Conservation (phyloP, 2,797 vertebrate genomes). For the Macroramphosus scolopax region DNA sequence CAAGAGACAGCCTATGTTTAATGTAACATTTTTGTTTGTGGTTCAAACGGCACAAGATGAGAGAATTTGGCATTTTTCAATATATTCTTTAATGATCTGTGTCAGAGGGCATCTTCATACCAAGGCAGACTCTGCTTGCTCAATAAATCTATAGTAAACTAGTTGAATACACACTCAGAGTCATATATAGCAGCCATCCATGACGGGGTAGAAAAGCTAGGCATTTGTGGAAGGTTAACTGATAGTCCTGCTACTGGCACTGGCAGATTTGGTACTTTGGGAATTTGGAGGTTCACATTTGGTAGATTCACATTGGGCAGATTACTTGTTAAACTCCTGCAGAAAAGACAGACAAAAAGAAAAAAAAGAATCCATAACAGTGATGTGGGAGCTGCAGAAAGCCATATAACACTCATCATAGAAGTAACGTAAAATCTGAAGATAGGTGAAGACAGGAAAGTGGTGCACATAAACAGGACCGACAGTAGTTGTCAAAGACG, state of each 20-base stretch:
- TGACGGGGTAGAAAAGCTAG: slow-evolving; percentile 99
- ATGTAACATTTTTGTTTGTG: not conserved
- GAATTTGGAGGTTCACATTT: slow-evolving; percentile 99
- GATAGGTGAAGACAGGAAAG: slow-evolving; percentile 60
- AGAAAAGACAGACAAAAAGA: slow-evolving; percentile 99
- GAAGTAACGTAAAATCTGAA: slow-evolving; percentile 75
- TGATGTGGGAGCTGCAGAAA: slow-evolving; percentile 93
- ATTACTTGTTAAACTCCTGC: slow-evolving; percentile 99
- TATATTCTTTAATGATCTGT: not conserved
- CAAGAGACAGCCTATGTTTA: not conserved
- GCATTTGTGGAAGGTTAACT: slow-evolving; percentile 99
- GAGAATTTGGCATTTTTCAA: not conserved
- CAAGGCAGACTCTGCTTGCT: slow-evolving; percentile 86
- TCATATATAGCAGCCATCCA: slow-evolving; percentile 99
- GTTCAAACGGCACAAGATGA: not conserved
- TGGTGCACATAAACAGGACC: slow-evolving; percentile 48
- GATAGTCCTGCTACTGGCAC: slow-evolving; percentile 88
- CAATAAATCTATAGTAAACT: slow-evolving; percentile 92
- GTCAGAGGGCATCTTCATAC: slow-evolving; percentile 89
- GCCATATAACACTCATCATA: slow-evolving; percentile 85
- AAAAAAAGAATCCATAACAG: slow-evolving; percentile 94
- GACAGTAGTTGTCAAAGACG: slow-evolving; percentile 52
- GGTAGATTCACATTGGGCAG: slow-evolving; percentile 99
- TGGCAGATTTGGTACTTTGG: slow-evolving; percentile 99
- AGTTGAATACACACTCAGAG: slow-evolving; percentile 99